These are phyloP conservation scores for Lasioglossum pauxillum DNA, from an alignment of 2,888 invertebrate genomes.

Conservation along the genomic window DNA sequence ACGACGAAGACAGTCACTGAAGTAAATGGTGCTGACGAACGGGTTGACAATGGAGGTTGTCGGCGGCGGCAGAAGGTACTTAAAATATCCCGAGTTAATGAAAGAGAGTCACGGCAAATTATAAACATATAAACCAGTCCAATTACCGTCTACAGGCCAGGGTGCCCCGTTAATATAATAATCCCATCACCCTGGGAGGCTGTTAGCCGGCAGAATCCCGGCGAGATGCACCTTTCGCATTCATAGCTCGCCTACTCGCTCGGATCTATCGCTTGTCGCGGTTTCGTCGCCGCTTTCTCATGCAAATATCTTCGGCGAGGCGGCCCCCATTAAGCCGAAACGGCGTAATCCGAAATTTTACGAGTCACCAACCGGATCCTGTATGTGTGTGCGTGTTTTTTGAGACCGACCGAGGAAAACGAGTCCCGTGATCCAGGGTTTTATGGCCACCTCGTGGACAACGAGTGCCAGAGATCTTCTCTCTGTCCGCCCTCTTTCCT, in stretches of 20 bases:
- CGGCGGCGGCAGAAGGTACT: not conserved
- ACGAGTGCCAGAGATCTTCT: constrained; percentile 12
- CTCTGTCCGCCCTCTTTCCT: not conserved
- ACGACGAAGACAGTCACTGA: not conserved
- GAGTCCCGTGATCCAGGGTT: constrained; percentile 51
- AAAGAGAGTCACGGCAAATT: not conserved
- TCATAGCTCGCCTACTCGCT: constrained; percentile 38
- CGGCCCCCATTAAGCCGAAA: constrained; percentile 59
- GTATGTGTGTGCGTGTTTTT: not conserved
- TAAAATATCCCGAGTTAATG: not conserved
- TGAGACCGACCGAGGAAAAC: constrained; percentile 38
- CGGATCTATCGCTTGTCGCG: constrained; percentile 45
- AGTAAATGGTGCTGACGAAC: not conserved
- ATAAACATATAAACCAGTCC: not conserved
- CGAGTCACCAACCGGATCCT: constrained; percentile 55
- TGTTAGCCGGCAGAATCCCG: not conserved
- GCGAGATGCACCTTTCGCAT: not conserved
- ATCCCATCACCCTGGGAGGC: not conserved
- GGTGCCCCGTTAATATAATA: not conserved
- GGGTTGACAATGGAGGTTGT: not conserved
- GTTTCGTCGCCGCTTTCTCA: constrained; percentile 59
- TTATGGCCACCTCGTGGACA: constrained; percentile 32
- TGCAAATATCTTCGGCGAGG: constrained; percentile 56
- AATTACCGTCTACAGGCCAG: not conserved
- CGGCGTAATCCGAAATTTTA: constrained; percentile 66